A percentile compares a stretch with the other conserved stretches of the same genome.
phyloP scores from a whole-genome alignment of 2,888 invertebrate genomes.

The Callyntrura guangdongensis region DNA sequence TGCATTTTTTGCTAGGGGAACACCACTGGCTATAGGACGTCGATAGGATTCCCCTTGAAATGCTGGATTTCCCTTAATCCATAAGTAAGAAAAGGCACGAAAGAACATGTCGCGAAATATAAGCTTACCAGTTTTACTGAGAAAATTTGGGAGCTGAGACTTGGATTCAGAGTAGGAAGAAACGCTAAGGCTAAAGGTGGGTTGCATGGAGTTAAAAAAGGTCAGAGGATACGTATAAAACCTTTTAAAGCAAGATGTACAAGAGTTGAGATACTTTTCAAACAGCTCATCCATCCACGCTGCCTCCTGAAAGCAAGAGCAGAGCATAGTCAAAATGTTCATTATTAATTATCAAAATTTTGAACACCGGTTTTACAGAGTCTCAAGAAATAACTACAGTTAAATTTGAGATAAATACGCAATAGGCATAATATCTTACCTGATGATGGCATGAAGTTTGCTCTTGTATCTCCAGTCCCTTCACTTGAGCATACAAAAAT shows the following conservation, averaged over 20 bases:
- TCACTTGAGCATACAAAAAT: constrained; percentile 85
- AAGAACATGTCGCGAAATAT: constrained; percentile 83
- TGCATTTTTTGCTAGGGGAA: constrained; percentile 37
- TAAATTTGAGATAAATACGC: background rate
- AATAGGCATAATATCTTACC: constrained; percentile 20
- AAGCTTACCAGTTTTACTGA: constrained; percentile 73
- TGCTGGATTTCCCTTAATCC: constrained; percentile 83
- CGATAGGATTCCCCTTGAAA: constrained; percentile 81
- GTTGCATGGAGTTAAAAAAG: constrained; percentile 63
- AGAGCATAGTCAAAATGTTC: too few relatives aligned
- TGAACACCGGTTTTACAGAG: too few relatives aligned
- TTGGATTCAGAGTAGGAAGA: constrained; percentile 83
- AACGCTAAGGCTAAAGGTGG: constrained; percentile 66
- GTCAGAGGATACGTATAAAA: constrained; percentile 40
- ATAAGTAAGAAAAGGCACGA: constrained; percentile 83
- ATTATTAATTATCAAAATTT: too few relatives aligned
- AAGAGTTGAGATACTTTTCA: constrained; percentile 86
- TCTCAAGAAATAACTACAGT: too few relatives aligned
- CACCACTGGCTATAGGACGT: constrained; percentile 70
- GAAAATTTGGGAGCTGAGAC: constrained; percentile 79
- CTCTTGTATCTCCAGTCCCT: constrained; percentile 84
- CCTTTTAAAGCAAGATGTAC: constrained; percentile 20
- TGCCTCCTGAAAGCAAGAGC: constrained; percentile 86
- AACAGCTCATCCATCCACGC: constrained; percentile 86
- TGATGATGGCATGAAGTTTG: constrained; percentile 85